Conservation (phyloP, 2,888 invertebrate genomes). For the Galerucella pusilla region DNA sequence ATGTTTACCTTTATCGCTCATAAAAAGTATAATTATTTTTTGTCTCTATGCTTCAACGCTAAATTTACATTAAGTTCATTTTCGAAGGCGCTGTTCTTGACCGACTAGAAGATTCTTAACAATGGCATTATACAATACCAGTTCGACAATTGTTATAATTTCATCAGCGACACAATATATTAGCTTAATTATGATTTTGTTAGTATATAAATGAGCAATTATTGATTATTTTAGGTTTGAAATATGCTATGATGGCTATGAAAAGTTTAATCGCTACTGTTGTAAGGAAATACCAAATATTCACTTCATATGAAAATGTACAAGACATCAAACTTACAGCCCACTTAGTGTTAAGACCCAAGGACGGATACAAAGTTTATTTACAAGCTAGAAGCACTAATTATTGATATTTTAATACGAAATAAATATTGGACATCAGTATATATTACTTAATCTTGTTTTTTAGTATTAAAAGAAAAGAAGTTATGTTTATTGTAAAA, state of each 20-base stretch:
- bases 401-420: neutral
- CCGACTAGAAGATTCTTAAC: too few species aligned
- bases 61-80: too few species aligned
- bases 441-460: neutral
- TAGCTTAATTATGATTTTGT: too few species aligned
- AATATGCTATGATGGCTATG: conserved; percentile 53
- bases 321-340: conserved; percentile 53
- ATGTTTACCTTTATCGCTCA: too few species aligned
- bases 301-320: conserved; percentile 50
- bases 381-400: conserved; percentile 36
- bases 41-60: too few species aligned
- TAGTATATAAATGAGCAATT: neutral
- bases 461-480: neutral
- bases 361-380: conserved; percentile 53
- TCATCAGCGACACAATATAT: too few species aligned
- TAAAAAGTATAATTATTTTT: too few species aligned
- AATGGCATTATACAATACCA: too few species aligned
- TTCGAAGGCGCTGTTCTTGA: too few species aligned
- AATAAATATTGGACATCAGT: neutral
- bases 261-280: conserved; percentile 49
- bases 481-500: too few species aligned
- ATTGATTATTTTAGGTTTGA: conserved; percentile 47
- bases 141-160: too few species aligned
- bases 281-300: conserved; percentile 49
- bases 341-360: conserved; percentile 53